Evolutionary conservation across 2,797 vertebrate species (phyloP), one percentile per base, ranked within the genome.

Genomic region (Sandelia bainsii): DNA sequence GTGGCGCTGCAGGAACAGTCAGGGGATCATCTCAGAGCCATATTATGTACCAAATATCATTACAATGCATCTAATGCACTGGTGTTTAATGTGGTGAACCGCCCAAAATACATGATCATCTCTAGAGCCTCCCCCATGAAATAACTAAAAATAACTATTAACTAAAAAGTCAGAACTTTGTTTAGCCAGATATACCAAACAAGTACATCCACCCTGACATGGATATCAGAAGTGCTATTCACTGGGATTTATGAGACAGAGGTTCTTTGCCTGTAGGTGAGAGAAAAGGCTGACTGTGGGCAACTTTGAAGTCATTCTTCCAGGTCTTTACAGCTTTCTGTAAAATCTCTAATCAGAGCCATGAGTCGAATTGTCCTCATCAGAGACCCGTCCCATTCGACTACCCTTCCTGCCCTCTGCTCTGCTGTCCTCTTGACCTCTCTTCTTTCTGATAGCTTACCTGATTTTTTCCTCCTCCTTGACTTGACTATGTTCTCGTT

Each of bases 301-400:
- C 40, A 75, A 56, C 64, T 62, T n/a, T 49, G 45, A 75, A 77
- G 70, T 63, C 70, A 72, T 80, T 66, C 79, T 48, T 53, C 45
- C 63, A n/a, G 42, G 73, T 62, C 73, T 80, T 60, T 61, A 53
- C 63, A 51, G 79, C 62, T 80, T 80, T 83, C 67, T 65, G 48
- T 74, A 77, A 83, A 81, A 63, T 81, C 70, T 82, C 76, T 77
- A 83, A 83, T 82, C 80, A 82, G 56, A 82, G 63, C 67, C 3
- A 22, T 20, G 51, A 77, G 54, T 85, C 11, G 42, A 49, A 65
- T 63, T 6, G 66, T 79, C 75, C 77, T 83, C 76, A 79, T 80
- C 83, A 81, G 61, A 66, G 72, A 67, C 79, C 77, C 82, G 74
- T 82, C 79, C 83, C 60, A 10, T 34, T 34, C 8, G 32, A 34